Evolutionary conservation across 2,888 invertebrate species (phyloP).

Genomic region (Brachyptera risi): DNA sequence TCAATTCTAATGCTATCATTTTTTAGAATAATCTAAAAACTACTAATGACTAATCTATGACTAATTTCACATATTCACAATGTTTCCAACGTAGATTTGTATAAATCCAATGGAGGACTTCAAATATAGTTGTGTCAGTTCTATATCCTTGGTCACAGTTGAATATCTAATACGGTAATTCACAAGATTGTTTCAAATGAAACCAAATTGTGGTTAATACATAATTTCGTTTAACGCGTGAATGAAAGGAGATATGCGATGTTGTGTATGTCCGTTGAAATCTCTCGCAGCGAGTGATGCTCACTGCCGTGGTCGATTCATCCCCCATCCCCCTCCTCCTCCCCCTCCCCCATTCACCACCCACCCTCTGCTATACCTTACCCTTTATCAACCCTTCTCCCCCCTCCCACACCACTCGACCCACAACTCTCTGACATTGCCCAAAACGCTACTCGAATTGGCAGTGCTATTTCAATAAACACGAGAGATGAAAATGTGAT

Average conservation of each 20-base stretch:
- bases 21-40: too few relatives aligned
- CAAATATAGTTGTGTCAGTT: too few relatives aligned
- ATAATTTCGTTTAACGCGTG: not conserved
- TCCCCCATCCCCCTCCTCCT: not conserved
- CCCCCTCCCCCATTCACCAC: not conserved
- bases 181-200: too few relatives aligned
- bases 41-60: too few relatives aligned
- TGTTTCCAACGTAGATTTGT: too few relatives aligned
- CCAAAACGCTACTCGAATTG: constrained; percentile 11
- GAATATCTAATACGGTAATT: too few relatives aligned
- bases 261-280: not conserved
- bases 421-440: not conserved
- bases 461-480: not conserved
- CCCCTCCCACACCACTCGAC: not conserved
- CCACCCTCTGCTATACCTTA: not conserved
- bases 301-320: constrained; percentile 9
- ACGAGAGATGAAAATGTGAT: not conserved
- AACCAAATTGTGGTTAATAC: not conserved
- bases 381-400: not conserved
- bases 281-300: constrained; percentile 11
- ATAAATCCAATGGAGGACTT: too few relatives aligned
- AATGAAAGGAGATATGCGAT: not conserved
- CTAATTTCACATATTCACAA: too few relatives aligned
- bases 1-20: too few relatives aligned
- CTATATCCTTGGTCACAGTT: too few relatives aligned